Evolutionary conservation across 2,113 vertebrate species (phyloP).

Genomic region (Poecilia latipinna): DNA sequence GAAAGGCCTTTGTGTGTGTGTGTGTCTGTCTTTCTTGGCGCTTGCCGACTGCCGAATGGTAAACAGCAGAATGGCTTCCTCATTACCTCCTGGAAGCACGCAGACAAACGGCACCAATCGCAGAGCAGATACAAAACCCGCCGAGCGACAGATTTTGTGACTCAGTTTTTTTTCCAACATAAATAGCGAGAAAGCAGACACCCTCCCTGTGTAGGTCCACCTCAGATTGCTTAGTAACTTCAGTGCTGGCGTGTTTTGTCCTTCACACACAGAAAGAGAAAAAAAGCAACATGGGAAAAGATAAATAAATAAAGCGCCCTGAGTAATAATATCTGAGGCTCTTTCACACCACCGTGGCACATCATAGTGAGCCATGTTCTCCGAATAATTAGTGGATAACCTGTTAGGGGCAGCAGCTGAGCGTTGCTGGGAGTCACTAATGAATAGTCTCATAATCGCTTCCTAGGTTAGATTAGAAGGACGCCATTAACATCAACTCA

Average conservation of each 20-base stretch:
- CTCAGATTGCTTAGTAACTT: constrained; percentile 44
- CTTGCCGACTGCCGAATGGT: constrained; percentile 57
- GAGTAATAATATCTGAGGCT: constrained; percentile 26
- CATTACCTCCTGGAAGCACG: constrained; percentile 70
- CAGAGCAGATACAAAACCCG: constrained; percentile 42
- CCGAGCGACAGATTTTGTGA: constrained; percentile 29
- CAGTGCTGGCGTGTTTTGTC: constrained; percentile 40
- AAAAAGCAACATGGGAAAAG: constrained; percentile 2
- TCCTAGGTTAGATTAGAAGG: constrained; percentile 71
- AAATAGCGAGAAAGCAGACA: constrained; percentile 43
- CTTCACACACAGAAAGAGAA: constrained; percentile 52
- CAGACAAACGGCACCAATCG: constrained; percentile 52
- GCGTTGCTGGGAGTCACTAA: constrained; percentile 62
- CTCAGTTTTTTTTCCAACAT: constrained; percentile 24
- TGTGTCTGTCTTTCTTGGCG: constrained; percentile 24
- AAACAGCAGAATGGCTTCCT: constrained; percentile 69
- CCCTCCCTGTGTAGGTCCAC: constrained; percentile 12
- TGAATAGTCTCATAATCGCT: constrained; percentile 71
- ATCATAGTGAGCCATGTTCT: constrained; percentile 54
- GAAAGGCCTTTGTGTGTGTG: constrained; percentile 59
- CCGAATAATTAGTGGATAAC: constrained; percentile 68
- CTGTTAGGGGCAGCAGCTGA: constrained; percentile 56
- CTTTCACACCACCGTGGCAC: constrained; percentile 30
- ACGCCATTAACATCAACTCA: constrained; percentile 70
- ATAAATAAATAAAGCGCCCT: not conserved